A percentile compares a stretch with the other conserved stretches of the same genome.
These are phyloP conservation scores for Crossaster papposus DNA, from an alignment of 53 echinoderm and acorn worm species.

Conservation along the genomic window DNA sequence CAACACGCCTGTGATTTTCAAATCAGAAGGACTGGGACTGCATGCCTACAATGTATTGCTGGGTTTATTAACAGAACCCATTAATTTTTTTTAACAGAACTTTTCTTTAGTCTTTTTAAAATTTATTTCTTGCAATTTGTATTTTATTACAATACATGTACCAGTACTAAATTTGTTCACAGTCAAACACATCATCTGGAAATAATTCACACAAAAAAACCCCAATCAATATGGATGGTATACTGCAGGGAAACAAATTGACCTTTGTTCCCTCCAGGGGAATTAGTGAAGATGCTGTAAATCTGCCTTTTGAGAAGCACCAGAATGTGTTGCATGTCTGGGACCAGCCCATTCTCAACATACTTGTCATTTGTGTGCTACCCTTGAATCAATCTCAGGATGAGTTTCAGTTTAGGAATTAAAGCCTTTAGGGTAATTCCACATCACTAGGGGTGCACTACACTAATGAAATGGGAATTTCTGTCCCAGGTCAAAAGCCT, in stretches of 20 bases:
- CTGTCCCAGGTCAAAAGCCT: too few species aligned
- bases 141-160: too few species aligned
- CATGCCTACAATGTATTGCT: too few species aligned
- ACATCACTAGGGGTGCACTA: too few species aligned
- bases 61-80: too few species aligned
- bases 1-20: too few species aligned
- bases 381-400: neutral
- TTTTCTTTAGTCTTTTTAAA: too few species aligned
- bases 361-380: neutral
- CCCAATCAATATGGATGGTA: conserved; percentile 1
- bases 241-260: conserved; percentile 21
- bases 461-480: too few species aligned
- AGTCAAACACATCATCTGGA: conserved; percentile 7
- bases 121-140: neutral
- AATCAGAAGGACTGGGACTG: too few species aligned
- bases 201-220: neutral
- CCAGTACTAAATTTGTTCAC: too few species aligned
- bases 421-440: too few species aligned
- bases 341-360: neutral
- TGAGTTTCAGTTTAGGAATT: neutral
- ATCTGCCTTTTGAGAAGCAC: conserved; percentile 24
- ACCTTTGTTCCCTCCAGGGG: conserved; percentile 13
- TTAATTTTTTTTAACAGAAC: too few species aligned
- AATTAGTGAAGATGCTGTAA: conserved; percentile 40
- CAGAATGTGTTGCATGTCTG: conserved; percentile 7